Percentiles rank a stretch among this genome's conserved stretches.
Conservation (phyloP, 1,140 invertebrate species). For the Radopholus similis region DNA sequence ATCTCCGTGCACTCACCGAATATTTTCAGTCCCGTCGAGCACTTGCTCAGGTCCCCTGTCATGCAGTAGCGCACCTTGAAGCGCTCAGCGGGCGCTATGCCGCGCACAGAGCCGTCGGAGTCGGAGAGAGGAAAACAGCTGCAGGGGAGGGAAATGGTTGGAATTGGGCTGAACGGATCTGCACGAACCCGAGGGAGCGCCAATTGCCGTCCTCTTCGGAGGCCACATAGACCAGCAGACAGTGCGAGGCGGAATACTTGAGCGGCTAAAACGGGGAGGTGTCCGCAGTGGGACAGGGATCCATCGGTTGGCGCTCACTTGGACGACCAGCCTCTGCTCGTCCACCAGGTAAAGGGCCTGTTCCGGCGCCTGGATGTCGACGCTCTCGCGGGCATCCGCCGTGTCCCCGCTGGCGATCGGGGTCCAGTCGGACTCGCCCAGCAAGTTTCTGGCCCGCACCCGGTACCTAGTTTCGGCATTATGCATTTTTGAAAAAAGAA, state of each 20-base stretch:
- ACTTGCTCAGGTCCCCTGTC: conserved; percentile 8
- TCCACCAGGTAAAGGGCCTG: conserved; percentile 23
- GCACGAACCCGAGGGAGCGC: neutral
- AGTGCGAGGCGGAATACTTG: conserved; percentile 11
- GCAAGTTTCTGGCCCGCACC: conserved; percentile 23
- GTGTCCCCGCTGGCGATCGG: conserved; percentile 31
- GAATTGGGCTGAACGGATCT: neutral
- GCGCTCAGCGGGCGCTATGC: conserved; percentile 12
- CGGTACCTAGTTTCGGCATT: too few species aligned
- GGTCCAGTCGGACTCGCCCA: conserved; percentile 40
- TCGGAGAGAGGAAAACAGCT: conserved; percentile 15
- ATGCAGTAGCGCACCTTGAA: conserved; percentile 26
- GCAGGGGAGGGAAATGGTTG: neutral
- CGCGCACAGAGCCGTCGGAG: conserved; percentile 16
- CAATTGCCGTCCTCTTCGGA: conserved; percentile 13
- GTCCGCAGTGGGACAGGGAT: neutral
- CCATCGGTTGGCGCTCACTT: conserved; percentile 16
- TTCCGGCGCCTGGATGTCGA: conserved; percentile 24
- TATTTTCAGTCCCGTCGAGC: conserved; percentile 22
- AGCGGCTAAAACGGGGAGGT: neutral
- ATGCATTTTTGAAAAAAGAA: too few species aligned
- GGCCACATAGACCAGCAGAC: conserved; percentile 26
- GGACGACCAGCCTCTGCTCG: conserved; percentile 36
- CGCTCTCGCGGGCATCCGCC: conserved; percentile 30
- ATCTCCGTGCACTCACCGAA: conserved; percentile 1